phyloP scores from a whole-genome alignment of 2,888 invertebrate species.

The Eremobia ochroleuca region DNA sequence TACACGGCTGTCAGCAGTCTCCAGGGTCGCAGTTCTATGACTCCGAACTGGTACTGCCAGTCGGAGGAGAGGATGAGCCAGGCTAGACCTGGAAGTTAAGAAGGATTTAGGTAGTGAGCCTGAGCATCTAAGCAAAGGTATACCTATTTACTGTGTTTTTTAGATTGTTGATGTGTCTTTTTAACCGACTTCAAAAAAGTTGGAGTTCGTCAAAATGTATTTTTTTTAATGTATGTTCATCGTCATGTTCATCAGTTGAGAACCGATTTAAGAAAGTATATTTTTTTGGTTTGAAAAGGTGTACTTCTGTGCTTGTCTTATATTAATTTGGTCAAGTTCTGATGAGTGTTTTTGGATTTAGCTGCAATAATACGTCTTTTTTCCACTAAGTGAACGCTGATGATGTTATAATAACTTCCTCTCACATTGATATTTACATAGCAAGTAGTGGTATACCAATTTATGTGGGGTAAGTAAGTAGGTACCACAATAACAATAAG shows the following conservation, averaged over 20 bases:
- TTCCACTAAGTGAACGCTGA: neutral
- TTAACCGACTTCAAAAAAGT: neutral
- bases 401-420: neutral
- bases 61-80: constrained; percentile 92
- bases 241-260: neutral
- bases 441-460: too few species aligned
- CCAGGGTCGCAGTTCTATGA: constrained; percentile 92
- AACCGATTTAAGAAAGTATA: rapidly evolving
- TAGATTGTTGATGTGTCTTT: neutral
- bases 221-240: neutral
- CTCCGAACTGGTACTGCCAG: constrained; percentile 78
- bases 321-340: neutral
- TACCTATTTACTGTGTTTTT: neutral
- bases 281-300: too few species aligned
- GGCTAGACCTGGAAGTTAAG: constrained; percentile 90
- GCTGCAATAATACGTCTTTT: neutral
- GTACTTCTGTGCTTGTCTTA: too few species aligned
- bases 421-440: neutral
- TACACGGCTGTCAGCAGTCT: constrained; percentile 93
- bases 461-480: too few species aligned
- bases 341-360: neutral
- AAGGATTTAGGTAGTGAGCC: neutral
- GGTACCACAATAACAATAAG: too few species aligned
- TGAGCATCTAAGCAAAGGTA: neutral
- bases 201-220: neutral